A percentile compares a stretch with the other conserved stretches of the same genome.
Evolutionary conservation across 2,113 vertebrate genomes (phyloP).

Genomic region (Equus przewalskii): DNA sequence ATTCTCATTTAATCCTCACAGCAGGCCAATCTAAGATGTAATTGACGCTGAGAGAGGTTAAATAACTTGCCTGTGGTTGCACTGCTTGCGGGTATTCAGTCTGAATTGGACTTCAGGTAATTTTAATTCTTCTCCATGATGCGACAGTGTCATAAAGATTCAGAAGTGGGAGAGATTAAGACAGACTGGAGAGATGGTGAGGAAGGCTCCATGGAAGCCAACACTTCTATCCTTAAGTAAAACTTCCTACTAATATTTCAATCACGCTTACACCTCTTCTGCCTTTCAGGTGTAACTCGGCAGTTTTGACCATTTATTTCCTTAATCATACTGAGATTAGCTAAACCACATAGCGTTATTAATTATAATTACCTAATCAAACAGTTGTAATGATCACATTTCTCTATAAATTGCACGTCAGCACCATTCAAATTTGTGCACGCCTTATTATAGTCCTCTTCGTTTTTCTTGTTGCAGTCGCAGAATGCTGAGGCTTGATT

Average conservation of each 20-base stretch:
- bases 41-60: background rate
- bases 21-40: background rate
- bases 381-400: background rate
- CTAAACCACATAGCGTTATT: background rate
- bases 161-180: background rate
- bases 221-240: background rate
- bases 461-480: background rate
- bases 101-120: background rate
- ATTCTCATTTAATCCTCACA: background rate
- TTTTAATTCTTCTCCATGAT: background rate
- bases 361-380: conserved; percentile 29
- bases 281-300: background rate
- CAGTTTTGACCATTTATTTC: background rate
- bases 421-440: background rate
- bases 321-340: background rate
- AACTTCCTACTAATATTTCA: background rate
- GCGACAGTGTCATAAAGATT: background rate
- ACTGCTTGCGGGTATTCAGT: background rate
- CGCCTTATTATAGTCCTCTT: background rate
- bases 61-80: background rate
- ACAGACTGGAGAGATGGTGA: background rate
- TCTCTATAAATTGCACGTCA: background rate
- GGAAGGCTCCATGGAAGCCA: background rate
- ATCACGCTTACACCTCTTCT: background rate
- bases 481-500: background rate